These are phyloP conservation scores for Dryobotodes eremita DNA, from an alignment of 2,888 invertebrate genomes.

Conservation along the genomic window DNA sequence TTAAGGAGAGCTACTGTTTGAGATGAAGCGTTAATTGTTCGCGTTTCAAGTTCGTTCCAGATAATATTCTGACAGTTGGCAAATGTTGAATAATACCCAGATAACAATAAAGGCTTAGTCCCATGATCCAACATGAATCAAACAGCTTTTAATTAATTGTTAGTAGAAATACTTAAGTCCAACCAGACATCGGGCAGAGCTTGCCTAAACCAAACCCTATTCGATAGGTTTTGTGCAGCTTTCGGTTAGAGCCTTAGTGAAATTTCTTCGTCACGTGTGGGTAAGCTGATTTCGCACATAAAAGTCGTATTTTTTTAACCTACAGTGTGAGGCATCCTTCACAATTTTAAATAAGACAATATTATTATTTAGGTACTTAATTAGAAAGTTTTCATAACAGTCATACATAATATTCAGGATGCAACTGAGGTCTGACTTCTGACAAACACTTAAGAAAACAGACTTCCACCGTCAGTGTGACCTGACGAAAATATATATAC, in stretches of 20 bases:
- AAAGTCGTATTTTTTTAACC: background rate
- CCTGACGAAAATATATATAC: background rate
- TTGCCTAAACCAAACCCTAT: background rate
- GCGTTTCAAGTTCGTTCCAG: slow-evolving; percentile 43
- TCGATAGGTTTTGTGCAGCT: background rate
- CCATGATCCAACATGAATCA: background rate
- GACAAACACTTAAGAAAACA: background rate
- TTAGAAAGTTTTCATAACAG: slow-evolving; percentile 24
- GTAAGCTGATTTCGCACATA: background rate
- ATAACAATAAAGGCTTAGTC: slow-evolving; percentile 23
- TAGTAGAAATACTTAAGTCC: background rate
- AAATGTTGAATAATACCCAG: slow-evolving; percentile 38
- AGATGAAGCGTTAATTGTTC: slow-evolving; percentile 52
- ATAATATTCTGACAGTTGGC: slow-evolving; percentile 52
- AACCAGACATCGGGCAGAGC: background rate
- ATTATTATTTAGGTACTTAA: background rate
- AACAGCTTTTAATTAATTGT: background rate
- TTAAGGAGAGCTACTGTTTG: slow-evolving; percentile 49
- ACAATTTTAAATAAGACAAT: background rate
- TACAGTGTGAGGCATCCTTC: slow-evolving; percentile 2
- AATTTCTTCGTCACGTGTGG: background rate
- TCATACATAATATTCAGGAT: background rate
- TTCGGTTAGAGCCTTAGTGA: background rate
- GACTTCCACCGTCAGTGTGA: background rate
- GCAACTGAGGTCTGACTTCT: background rate